Conservation (phyloP, 2,113 vertebrate genomes). For the Syngnathus typhle region DNA sequence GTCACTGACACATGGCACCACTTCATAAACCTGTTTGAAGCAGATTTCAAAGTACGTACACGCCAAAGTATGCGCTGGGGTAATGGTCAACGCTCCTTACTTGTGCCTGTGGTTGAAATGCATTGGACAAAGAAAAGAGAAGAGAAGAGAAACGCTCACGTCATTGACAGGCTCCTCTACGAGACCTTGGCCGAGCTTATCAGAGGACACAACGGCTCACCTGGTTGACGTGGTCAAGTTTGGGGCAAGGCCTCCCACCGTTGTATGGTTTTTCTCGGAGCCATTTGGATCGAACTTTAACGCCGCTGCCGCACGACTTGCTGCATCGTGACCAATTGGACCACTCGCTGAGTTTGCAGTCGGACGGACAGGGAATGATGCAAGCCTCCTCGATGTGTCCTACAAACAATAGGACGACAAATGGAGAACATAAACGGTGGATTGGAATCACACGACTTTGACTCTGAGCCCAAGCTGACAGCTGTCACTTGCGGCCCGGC, state of each 20-base stretch:
- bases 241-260: slow-evolving; percentile 91
- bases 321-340: slow-evolving; percentile 98
- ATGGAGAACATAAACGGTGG: background rate
- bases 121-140: slow-evolving; percentile 12
- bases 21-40: slow-evolving; percentile 83
- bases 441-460: no score
- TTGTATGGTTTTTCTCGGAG: slow-evolving; percentile 97
- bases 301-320: slow-evolving; percentile 94
- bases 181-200: no score
- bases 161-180: background rate
- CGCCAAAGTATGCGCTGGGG: no score
- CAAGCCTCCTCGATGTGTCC: slow-evolving; percentile 98
- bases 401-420: slow-evolving; percentile 32
- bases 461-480: background rate
- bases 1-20: slow-evolving; percentile 93
- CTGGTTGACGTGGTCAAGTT: slow-evolving; percentile 95
- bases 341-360: slow-evolving; percentile 98
- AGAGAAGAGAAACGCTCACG: background rate
- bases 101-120: slow-evolving; percentile 62
- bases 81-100: slow-evolving; percentile 32
- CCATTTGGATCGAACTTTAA: slow-evolving; percentile 98
- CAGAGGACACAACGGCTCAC: slow-evolving; percentile 52
- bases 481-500: slow-evolving; percentile 5
- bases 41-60: background rate
- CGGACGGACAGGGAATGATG: slow-evolving; percentile 93